These are phyloP conservation scores for Notodonta dromedarius DNA, from an alignment of 2,888 invertebrate species.

Conservation along the genomic window DNA sequence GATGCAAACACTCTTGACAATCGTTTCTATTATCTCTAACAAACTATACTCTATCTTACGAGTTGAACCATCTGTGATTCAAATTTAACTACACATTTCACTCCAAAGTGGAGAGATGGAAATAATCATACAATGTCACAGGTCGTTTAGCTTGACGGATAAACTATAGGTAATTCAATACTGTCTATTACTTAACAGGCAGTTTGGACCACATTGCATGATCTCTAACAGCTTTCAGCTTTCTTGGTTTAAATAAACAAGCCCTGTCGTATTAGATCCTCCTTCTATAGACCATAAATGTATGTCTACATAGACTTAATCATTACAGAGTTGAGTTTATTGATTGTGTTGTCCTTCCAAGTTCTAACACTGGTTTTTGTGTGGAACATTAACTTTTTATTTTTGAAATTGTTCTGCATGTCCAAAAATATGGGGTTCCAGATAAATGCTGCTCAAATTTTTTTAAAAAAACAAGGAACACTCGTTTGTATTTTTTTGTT, in stretches of 20 bases:
- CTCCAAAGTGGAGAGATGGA: too few species aligned
- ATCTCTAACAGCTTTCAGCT: constrained; percentile 55
- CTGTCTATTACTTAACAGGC: constrained; percentile 37
- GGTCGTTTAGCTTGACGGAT: background rate
- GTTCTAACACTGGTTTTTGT: constrained; percentile 25
- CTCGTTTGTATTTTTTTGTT: too few species aligned
- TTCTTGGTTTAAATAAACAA: constrained; percentile 34
- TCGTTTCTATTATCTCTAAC: constrained; percentile 29
- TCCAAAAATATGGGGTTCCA: too few species aligned
- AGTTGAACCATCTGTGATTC: too few species aligned
- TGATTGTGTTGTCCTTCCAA: constrained; percentile 17
- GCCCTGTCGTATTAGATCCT: constrained; percentile 18
- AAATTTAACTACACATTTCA: background rate
- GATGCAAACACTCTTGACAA: constrained; percentile 46
- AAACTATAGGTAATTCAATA: constrained; percentile 1
- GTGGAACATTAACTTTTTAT: constrained; percentile 28
- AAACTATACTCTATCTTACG: constrained; percentile 22
- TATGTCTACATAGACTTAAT: background rate
- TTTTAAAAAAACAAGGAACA: too few species aligned
- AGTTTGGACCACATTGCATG: constrained; percentile 49
- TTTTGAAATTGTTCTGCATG: constrained; percentile 24
- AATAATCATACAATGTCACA: background rate
- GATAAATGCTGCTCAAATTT: too few species aligned
- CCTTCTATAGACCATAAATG: constrained; percentile 28
- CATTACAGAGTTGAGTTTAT: background rate